These are phyloP conservation scores for Odocoileus virginianus DNA, from an alignment of 2,113 vertebrate species.

Conservation along the genomic window DNA sequence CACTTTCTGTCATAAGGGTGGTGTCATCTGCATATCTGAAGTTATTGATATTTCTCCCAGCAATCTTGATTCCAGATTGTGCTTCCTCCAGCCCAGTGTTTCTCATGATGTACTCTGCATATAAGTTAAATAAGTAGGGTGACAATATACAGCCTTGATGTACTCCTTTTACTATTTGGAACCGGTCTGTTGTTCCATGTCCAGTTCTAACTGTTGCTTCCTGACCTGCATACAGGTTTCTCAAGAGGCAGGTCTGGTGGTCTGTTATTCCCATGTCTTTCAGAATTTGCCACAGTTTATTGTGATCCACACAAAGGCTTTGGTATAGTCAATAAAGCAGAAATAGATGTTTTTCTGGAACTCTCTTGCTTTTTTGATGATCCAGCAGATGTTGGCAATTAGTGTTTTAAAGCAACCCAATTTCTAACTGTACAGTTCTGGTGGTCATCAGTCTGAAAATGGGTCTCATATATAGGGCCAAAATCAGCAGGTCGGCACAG, in stretches of 20 bases:
- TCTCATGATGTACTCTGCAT: neutral
- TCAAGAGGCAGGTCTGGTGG: neutral
- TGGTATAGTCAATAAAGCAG: neutral
- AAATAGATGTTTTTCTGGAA: neutral
- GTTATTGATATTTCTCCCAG: neutral
- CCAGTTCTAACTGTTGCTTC: neutral
- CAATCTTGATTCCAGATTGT: neutral
- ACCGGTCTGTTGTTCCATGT: neutral
- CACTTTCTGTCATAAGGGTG: fast-evolving
- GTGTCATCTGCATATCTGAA: neutral
- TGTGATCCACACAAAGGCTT: neutral
- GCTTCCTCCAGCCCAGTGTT: neutral
- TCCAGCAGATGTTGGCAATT: neutral
- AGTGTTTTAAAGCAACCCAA: neutral
- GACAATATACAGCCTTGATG: neutral
- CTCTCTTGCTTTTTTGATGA: neutral
- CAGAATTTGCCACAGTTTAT: neutral
- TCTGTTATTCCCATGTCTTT: neutral
- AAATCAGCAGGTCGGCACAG: neutral
- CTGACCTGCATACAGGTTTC: neutral
- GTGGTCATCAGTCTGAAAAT: neutral
- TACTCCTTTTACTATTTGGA: neutral
- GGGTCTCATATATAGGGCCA: neutral
- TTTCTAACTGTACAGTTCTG: neutral
- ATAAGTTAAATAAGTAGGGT: neutral